Conservation (phyloP, 2,797 vertebrate genomes). For the Hephaestus fuliginosus region DNA sequence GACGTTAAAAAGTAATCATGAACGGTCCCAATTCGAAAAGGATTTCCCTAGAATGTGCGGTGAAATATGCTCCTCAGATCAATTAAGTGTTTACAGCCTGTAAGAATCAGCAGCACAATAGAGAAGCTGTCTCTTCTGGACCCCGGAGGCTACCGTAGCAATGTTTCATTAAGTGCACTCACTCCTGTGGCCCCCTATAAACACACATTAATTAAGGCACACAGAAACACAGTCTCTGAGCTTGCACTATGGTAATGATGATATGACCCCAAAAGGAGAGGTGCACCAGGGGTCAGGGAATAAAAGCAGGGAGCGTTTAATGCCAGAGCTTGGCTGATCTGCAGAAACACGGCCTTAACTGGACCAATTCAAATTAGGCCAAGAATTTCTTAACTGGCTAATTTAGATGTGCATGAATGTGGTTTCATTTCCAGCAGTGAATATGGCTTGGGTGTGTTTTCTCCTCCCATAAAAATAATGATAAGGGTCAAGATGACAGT, state of each 20-base stretch:
- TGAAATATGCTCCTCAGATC: constrained; percentile 94
- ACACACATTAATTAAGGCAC: constrained; percentile 99
- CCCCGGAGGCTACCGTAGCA: constrained; percentile 93
- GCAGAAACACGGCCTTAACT: constrained; percentile 95
- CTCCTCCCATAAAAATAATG: constrained; percentile 73
- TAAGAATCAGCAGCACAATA: constrained; percentile 96
- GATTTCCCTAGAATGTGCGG: constrained; percentile 77
- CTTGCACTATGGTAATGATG: constrained; percentile 99
- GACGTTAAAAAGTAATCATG: constrained; percentile 81
- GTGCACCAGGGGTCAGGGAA: constrained; percentile 98
- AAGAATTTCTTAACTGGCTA: constrained; percentile 97
- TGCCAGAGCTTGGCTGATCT: constrained; percentile 94
- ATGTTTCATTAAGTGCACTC: constrained; percentile 99
- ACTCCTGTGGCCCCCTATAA: constrained; percentile 97
- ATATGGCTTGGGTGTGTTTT: constrained; percentile 56
- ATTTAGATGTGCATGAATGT: constrained; percentile 98
- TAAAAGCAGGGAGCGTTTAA: constrained; percentile 95
- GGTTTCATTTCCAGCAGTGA: constrained; percentile 93
- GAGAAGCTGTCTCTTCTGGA: constrained; percentile 94
- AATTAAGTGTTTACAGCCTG: constrained; percentile 99
- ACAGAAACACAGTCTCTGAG: constrained; percentile 97
- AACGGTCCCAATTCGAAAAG: constrained; percentile 74
- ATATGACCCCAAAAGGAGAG: constrained; percentile 96
- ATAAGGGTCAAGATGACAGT: constrained; percentile 82
- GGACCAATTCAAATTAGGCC: constrained; percentile 98